A percentile compares a stretch with the other conserved stretches of the same genome.
phyloP scores from a whole-genome alignment of 2,113 vertebrate species.

The Cyphomyrus discorhynchus region DNA sequence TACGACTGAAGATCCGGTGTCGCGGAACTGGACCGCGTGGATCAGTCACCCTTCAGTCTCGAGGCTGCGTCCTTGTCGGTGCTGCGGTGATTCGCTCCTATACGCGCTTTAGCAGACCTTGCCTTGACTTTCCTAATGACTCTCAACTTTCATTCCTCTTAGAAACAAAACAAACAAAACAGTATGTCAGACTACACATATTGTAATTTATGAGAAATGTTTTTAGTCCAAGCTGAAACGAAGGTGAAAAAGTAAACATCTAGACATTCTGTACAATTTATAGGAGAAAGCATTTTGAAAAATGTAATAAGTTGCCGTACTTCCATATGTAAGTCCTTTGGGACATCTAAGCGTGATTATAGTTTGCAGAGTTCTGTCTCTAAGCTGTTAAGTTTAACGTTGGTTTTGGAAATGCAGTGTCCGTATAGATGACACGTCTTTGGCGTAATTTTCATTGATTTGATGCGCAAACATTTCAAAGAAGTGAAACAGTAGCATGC shows the following conservation, averaged over 20 bases:
- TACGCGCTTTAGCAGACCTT: neutral
- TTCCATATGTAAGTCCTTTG: neutral
- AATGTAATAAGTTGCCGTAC: neutral
- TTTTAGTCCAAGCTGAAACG: neutral
- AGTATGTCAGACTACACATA: neutral
- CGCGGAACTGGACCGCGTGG: neutral
- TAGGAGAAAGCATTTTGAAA: neutral
- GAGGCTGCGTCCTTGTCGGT: neutral
- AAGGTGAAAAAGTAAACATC: neutral
- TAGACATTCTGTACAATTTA: neutral
- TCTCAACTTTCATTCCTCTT: neutral
- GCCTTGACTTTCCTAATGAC: neutral
- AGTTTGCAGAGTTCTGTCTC: neutral
- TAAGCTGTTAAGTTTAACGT: neutral
- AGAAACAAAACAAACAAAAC: neutral
- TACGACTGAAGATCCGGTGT: neutral
- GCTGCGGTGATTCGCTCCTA: neutral
- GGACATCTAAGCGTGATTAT: neutral
- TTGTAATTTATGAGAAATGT: neutral
- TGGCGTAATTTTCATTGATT: neutral
- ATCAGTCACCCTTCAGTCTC: neutral
- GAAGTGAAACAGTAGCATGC: neutral
- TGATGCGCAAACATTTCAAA: neutral
- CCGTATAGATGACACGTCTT: neutral
- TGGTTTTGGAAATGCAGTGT: neutral